Evolutionary conservation across 1,140 invertebrate genomes (phyloP).

Genomic region (Arion vulgaris): DNA sequence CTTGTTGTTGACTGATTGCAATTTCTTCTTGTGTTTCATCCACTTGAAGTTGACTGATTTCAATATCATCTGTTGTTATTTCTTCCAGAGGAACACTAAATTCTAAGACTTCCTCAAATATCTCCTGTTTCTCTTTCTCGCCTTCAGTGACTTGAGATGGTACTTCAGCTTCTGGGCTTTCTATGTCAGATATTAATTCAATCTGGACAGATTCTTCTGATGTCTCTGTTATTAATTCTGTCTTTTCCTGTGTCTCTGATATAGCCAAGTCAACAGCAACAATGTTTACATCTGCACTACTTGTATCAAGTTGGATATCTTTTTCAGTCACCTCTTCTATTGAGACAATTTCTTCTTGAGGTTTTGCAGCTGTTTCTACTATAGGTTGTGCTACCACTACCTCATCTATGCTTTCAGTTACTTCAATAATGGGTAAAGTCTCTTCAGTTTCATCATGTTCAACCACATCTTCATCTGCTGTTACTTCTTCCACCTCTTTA

Average conservation of each 20-base stretch:
- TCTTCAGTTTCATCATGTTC: not conserved
- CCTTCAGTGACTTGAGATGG: no score
- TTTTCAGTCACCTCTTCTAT: slow-evolving; percentile 7
- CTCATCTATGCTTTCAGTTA: slow-evolving; percentile 11
- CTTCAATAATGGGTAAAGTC: not conserved
- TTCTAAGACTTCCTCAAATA: slow-evolving; percentile 24
- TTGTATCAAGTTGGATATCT: not conserved
- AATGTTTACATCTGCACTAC: not conserved
- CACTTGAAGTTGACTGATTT: slow-evolving; percentile 12
- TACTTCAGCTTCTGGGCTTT: slow-evolving; percentile 27
- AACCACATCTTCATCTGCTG: not conserved
- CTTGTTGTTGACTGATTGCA: slow-evolving; percentile 10
- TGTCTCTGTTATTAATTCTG: not conserved
- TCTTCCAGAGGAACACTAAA: slow-evolving; percentile 12
- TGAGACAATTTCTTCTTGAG: slow-evolving; percentile 24
- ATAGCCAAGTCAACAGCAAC: not conserved
- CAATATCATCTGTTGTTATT: slow-evolving; percentile 35
- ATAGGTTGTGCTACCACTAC: slow-evolving; percentile 39
- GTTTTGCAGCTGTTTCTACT: slow-evolving; percentile 33
- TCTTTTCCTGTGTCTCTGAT: not conserved
- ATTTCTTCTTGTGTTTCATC: not conserved
- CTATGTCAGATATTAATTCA: not conserved
- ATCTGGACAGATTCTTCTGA: not conserved
- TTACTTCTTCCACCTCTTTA: slow-evolving; percentile 28
- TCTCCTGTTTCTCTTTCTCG: slow-evolving; percentile 28